A percentile compares a stretch with the other conserved stretches of the same genome.
Conservation (phyloP, 2,888 invertebrate species). For the Cataglyphis albicans region DNA sequence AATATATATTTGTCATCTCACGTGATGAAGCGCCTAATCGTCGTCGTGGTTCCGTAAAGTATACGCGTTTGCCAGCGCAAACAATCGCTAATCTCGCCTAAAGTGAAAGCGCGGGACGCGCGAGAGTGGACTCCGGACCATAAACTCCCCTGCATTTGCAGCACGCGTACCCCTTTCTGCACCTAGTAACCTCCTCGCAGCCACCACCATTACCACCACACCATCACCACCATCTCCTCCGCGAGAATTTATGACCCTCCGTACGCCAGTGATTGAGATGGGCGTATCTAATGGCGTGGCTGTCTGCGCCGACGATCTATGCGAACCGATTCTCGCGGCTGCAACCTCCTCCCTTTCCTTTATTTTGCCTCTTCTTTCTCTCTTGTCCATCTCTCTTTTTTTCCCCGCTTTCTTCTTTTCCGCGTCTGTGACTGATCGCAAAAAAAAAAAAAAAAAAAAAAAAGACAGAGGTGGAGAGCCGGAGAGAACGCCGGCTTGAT, state of each 20-base stretch:
- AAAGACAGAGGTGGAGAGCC: constrained; percentile 12
- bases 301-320: constrained; percentile 78
- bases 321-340: constrained; percentile 60
- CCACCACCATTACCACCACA: constrained; percentile 14
- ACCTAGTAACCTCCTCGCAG: constrained; percentile 40
- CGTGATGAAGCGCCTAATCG: constrained; percentile 35
- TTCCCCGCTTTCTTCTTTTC: background rate
- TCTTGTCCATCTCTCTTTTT: background rate
- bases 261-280: constrained; percentile 81
- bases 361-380: background rate
- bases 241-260: constrained; percentile 80
- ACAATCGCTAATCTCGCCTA: constrained; percentile 46
- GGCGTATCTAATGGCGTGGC: constrained; percentile 80
- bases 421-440: background rate
- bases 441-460: background rate
- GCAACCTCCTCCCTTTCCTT: constrained; percentile 2
- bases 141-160: constrained; percentile 63
- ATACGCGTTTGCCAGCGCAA: constrained; percentile 23
- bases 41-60: constrained; percentile 8
- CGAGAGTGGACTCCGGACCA: constrained; percentile 38
- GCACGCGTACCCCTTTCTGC: constrained; percentile 50
- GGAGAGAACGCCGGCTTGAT: constrained; percentile 44
- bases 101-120: background rate
- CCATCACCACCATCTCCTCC: constrained; percentile 66
- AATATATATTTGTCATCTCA: constrained; percentile 27